Evolutionary conservation across 2,888 invertebrate species (phyloP).

Genomic region (Perithous albicinctus): DNA sequence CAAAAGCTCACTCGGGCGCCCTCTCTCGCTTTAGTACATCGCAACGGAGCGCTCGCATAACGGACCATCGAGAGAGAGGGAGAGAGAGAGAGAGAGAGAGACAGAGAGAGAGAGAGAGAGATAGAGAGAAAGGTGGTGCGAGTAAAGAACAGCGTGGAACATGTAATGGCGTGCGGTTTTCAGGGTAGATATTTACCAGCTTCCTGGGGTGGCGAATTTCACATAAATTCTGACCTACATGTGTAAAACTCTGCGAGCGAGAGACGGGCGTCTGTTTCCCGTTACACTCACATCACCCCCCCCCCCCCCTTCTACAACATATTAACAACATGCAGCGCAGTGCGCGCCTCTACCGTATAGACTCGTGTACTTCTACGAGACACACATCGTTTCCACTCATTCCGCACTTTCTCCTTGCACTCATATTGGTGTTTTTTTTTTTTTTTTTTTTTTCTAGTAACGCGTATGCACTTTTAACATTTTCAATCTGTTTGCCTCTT

Average conservation of each 20-base stretch:
- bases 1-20: conserved; percentile 53
- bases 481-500: not conserved
- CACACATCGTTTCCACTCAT: conserved; percentile 23
- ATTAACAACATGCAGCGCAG: conserved; percentile 18
- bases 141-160: conserved; percentile 56
- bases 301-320: no score
- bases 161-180: conserved; percentile 66
- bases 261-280: conserved; percentile 7
- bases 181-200: conserved; percentile 63
- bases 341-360: not conserved
- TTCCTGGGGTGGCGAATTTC: conserved; percentile 61
- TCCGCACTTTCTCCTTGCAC: conserved; percentile 31
- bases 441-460: conserved; percentile 1
- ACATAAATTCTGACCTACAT: conserved; percentile 71
- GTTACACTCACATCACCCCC: conserved; percentile 21
- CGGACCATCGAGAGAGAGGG: no score
- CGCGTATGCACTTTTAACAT: conserved; percentile 27
- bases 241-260: conserved; percentile 63
- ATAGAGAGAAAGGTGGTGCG: not conserved
- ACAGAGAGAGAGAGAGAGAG: no score
- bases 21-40: not conserved
- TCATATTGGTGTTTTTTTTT: no score
- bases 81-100: no score
- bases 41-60: not conserved
- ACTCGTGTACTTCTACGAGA: not conserved